Conservation (phyloP, 2,888 invertebrate species). For the Phymatocera aterrima region DNA sequence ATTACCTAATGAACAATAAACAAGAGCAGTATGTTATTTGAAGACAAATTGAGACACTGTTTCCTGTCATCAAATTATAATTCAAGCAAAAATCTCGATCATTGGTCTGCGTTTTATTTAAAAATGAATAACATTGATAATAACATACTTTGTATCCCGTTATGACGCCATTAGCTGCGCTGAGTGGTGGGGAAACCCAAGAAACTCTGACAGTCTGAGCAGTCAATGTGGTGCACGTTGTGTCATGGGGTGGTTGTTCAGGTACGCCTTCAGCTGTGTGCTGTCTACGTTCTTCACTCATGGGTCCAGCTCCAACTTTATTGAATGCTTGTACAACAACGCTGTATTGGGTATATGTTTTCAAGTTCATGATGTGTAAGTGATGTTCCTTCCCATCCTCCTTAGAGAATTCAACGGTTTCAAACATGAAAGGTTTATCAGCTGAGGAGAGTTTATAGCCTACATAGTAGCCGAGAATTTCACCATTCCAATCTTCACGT, state of each 20-base stretch:
- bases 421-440: constrained; percentile 92
- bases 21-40: neutral
- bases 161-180: constrained; percentile 94
- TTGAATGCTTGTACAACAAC: constrained; percentile 97
- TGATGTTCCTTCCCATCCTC: constrained; percentile 95
- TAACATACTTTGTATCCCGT: constrained; percentile 89
- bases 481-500: constrained; percentile 94
- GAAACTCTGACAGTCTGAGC: constrained; percentile 96
- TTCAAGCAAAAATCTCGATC: neutral
- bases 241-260: constrained; percentile 93
- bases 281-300: constrained; percentile 91
- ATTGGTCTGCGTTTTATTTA: neutral
- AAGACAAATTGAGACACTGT: neutral
- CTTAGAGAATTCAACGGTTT: constrained; percentile 93
- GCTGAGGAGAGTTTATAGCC: constrained; percentile 88
- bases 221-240: constrained; percentile 93
- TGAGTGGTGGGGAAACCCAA: constrained; percentile 95
- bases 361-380: constrained; percentile 87
- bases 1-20: constrained; percentile 78
- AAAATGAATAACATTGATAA: neutral
- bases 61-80: neutral
- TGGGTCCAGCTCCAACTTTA: constrained; percentile 94
- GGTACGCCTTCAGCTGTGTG: constrained; percentile 97
- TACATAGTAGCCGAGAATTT: constrained; percentile 93
- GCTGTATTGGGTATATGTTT: constrained; percentile 97